Conservation (phyloP, 2,113 vertebrate species). For the Gracilinanus agilis region DNA sequence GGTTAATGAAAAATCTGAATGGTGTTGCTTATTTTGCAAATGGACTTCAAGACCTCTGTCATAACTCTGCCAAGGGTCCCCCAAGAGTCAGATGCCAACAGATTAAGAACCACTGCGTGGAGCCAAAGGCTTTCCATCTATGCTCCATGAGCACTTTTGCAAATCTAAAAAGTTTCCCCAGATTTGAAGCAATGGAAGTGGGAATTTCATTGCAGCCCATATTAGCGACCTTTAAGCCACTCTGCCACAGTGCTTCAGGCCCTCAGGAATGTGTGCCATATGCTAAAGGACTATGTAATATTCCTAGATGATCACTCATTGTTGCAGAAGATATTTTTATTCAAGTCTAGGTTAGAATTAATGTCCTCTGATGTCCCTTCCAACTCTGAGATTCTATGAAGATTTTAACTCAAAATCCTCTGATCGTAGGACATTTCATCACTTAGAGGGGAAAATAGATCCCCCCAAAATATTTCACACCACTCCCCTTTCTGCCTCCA, state of each 20-base stretch:
- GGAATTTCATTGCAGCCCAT: not conserved
- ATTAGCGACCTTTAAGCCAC: not conserved
- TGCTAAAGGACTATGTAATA: not conserved
- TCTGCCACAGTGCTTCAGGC: not conserved
- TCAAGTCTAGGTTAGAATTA: not conserved
- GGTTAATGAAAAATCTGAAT: not conserved
- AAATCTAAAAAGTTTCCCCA: not conserved
- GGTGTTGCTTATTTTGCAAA: not conserved
- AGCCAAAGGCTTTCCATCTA: not conserved
- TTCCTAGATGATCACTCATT: not conserved
- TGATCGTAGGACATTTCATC: not conserved
- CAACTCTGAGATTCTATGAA: not conserved
- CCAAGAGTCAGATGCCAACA: not conserved
- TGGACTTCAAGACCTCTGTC: not conserved
- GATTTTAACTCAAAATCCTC: not conserved
- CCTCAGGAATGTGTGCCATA: not conserved
- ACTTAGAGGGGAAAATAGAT: not conserved
- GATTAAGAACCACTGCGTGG: not conserved
- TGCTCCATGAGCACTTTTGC: not conserved
- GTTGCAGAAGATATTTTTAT: not conserved
- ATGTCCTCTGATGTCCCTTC: not conserved
- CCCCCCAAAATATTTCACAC: not conserved
- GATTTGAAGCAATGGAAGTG: not conserved
- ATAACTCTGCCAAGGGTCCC: not conserved
- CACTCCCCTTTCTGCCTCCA: not conserved